Base-by-base conservation (phyloP, 2,113 vertebrate species). In the Nasalis larvatus region DNA sequence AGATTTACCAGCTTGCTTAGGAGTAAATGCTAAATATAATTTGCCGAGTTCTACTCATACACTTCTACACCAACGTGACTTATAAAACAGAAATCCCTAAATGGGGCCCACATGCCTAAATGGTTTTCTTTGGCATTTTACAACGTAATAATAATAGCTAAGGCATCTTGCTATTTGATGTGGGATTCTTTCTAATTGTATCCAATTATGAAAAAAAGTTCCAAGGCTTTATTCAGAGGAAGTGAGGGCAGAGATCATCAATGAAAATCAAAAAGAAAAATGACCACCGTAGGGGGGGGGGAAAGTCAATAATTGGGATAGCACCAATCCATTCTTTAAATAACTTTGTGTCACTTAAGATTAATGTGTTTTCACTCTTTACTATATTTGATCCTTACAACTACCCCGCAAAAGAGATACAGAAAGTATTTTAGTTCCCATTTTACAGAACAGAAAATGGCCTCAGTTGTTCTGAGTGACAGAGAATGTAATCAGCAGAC, bases 371-470 rank as follows among this genome's bases (percentile, higher is more conserved):
- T 71, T 68, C 20, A 88, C 12, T 63, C 16, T 92, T 95, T 76
- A 30, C 96, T 81, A 86, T 25, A 69, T 95, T 74, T 96, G 68
- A 66, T 71, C 30, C 78, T 95, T 71, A 69, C 5, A 87, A 78
- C 74, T 71, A n/a, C 18, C 25, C 47, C 86, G 32, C 12, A 89
- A 86, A 91, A 52, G 40, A 71, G 32, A 35, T 42, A 35, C 3
- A 21, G 42, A 69, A 96, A 8, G 3, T 73, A 45, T 77, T 93
- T 94, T 76, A 71, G 76, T 94, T 88, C 32, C 52, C 49, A 87
- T 83, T 95, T 97, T 89, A 89, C 35, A 84, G 47, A 94, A 42
- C 7, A 63, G 32, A 63, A 95, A 92, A 97, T 42, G 73, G 20
- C 25, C 30, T 92, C n/a, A 85, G n/a, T 83, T 18, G 60, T 74